Base-by-base conservation (phyloP, 2,888 invertebrate genomes). In the Phlogophora meticulosa region DNA sequence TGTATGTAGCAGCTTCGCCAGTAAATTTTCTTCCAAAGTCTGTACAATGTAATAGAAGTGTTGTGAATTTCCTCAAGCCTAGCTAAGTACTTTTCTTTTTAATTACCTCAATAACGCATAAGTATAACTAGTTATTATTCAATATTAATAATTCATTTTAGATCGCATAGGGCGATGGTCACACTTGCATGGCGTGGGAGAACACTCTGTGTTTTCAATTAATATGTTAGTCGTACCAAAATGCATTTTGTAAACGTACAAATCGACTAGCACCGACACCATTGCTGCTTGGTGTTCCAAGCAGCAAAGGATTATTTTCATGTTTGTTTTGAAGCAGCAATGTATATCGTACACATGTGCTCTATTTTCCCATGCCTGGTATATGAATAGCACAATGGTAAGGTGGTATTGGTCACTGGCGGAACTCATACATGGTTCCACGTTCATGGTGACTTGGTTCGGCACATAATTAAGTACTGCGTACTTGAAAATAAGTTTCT, bases 101-200 rank as follows among this genome's bases (percentile, higher is more conserved):
- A 59, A 46, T 58, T 58, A 56, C n/a, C 17, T 1, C 1, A n/a
- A 42, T 58, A 70, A 43, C 43, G 55, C 15, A 43, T 28, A 46
- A 22, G 10, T 72, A 13, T 53, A 61, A 53, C 62, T 75, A 66
- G 62, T 60, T 51, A 68, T 57, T 68, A 67, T 69, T 64, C 56
- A 48, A 52, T 56, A 52, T 69, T 64, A 58, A 75, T 72, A 67
- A 67, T 70, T 74, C 69, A 80, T 78, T 72, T 77, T 55, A 72
- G 85, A 89, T 88, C 72, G 78, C 77, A 80, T 82, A 80, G 62
- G 71, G 72, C 79, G 88, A 90, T 89, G 82, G 90, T 89, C 87
- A 90, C 88, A 87, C 83, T 89, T 87, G 85, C 86, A 61, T 88
- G 76, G 84, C 90, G 90, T 91, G 91, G 85, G 89, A 89, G 77